A percentile compares a stretch with the other conserved stretches of the same genome.
Evolutionary conservation across 2,888 invertebrate genomes (phyloP).

Genomic region (Elmis aenea): DNA sequence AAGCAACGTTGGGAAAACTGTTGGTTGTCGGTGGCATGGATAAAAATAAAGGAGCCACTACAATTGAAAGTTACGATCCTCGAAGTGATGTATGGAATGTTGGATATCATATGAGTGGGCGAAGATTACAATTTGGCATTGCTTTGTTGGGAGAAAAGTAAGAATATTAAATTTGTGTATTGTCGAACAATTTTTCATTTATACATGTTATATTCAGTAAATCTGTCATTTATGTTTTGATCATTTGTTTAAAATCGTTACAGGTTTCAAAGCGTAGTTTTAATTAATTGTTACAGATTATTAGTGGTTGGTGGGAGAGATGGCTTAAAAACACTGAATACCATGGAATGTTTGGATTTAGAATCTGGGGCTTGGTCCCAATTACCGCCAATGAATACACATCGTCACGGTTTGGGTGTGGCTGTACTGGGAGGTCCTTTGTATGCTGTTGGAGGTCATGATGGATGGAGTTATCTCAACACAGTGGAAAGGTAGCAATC

Average conservation of each 20-base stretch:
- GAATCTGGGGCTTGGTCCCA: constrained; percentile 74
- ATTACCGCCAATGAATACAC: constrained; percentile 84
- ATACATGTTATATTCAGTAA: no score
- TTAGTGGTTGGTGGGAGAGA: constrained; percentile 88
- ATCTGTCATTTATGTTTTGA: no score
- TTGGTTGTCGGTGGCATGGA: constrained; percentile 92
- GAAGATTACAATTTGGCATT: constrained; percentile 86
- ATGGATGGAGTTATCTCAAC: constrained; percentile 92
- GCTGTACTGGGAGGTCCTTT: constrained; percentile 77
- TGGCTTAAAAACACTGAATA: constrained; percentile 89
- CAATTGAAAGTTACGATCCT: constrained; percentile 85
- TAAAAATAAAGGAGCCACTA: constrained; percentile 84
- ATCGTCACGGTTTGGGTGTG: constrained; percentile 76
- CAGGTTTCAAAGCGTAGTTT: no score
- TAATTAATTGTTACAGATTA: no score
- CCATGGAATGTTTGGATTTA: constrained; percentile 86
- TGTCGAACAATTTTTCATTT: constrained; percentile 6
- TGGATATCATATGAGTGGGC: constrained; percentile 70
- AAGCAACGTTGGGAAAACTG: constrained; percentile 84
- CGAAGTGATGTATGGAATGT: constrained; percentile 75
- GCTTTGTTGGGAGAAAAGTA: constrained; percentile 74
- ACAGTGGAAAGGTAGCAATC: constrained; percentile 78
- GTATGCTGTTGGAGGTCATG: constrained; percentile 94
- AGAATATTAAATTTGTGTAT: no score
- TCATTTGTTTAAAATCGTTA: neutral